Conservation (phyloP, 2,797 vertebrate species). For the Alcedo quadribrachys region DNA sequence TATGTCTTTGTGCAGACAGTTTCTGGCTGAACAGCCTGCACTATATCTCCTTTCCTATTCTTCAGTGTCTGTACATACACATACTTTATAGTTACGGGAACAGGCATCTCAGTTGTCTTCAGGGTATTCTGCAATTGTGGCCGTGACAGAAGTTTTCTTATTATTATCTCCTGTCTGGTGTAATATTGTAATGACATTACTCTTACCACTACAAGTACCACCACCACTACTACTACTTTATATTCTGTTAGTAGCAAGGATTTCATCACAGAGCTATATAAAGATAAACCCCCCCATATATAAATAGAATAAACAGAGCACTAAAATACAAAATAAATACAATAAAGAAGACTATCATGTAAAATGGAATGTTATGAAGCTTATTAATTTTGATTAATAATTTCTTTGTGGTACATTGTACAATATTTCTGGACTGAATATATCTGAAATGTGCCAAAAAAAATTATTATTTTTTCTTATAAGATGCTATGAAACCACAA, state of each 20-base stretch:
- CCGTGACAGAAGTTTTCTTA: neutral
- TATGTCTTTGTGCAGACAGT: neutral
- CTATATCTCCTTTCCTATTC: neutral
- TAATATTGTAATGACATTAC: neutral
- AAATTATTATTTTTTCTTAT: neutral
- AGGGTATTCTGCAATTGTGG: neutral
- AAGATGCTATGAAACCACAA: neutral
- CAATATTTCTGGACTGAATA: neutral
- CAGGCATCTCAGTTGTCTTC: neutral
- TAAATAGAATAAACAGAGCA: no score
- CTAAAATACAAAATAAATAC: neutral
- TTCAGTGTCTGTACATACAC: neutral
- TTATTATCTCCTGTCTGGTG: neutral
- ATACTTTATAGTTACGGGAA: neutral
- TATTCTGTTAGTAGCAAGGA: neutral
- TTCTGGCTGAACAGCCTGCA: neutral
- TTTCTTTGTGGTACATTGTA: neutral
- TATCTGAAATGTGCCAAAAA: neutral
- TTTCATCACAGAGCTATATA: neutral
- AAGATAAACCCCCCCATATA: no score
- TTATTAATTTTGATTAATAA: neutral
- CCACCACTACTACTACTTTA: neutral
- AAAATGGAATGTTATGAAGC: neutral
- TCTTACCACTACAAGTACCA: neutral
- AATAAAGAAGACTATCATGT: neutral